A percentile compares a stretch with the other conserved stretches of the same genome.
Evolutionary conservation across 1,140 invertebrate genomes (phyloP).

Genomic region (Drosophila baimaii): DNA sequence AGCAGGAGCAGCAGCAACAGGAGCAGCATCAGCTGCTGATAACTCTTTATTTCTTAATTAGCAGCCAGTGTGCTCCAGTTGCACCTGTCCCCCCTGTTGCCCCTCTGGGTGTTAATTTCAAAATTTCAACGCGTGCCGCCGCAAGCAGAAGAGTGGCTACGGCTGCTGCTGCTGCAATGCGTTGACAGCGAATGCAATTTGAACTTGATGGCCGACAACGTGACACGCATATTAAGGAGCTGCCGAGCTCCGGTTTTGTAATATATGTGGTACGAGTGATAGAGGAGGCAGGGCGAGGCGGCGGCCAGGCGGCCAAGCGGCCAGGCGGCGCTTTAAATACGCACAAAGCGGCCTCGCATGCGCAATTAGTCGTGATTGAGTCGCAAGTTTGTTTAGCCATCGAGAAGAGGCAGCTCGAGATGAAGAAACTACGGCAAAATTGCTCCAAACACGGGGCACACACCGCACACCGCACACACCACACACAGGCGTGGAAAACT

Average conservation of each 20-base stretch:
- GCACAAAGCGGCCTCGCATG: conserved; percentile 76
- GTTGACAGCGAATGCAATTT: conserved; percentile 84
- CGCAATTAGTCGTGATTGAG: conserved; percentile 83
- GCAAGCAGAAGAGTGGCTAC: conserved; percentile 14
- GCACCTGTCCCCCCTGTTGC: conserved; percentile 22
- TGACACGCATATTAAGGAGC: conserved; percentile 82
- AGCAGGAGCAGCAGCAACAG: conserved; percentile 55
- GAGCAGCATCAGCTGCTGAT: conserved; percentile 60
- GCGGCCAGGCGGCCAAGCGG: conserved; percentile 37
- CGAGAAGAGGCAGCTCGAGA: conserved; percentile 47
- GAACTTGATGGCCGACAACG: conserved; percentile 82
- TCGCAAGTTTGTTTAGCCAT: conserved; percentile 76
- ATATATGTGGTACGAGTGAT: conserved; percentile 43
- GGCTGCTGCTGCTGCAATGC: conserved; percentile 58
- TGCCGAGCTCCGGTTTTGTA: conserved; percentile 72
- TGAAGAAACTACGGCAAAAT: conserved; percentile 55
- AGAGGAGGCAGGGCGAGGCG: neutral
- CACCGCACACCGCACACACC: conserved; percentile 7
- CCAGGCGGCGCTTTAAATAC: conserved; percentile 78
- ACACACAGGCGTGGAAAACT: conserved; percentile 70
- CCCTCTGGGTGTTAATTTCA: conserved; percentile 76
- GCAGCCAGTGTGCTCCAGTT: conserved; percentile 66
- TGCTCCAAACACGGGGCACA: conserved; percentile 34
- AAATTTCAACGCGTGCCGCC: conserved; percentile 77
- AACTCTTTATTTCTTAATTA: conserved; percentile 81